These are phyloP conservation scores for Tinamus major DNA, from an alignment of 2,797 vertebrate genomes.

Conservation along the genomic window DNA sequence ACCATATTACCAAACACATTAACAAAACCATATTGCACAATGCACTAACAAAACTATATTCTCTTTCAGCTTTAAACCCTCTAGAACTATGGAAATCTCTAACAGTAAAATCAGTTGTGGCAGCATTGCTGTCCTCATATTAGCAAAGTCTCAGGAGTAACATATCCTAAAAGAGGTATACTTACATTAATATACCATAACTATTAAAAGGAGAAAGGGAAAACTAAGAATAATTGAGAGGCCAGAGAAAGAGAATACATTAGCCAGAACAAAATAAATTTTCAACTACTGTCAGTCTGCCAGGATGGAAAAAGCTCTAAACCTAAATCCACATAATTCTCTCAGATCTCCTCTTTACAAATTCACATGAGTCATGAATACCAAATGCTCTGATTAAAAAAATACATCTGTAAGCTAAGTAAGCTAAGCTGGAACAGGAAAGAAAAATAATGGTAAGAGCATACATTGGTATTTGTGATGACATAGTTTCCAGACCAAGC, in stretches of 20 bases:
- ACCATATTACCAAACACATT: background rate
- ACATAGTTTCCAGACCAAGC: background rate
- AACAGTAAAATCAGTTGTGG: slow-evolving; percentile 4
- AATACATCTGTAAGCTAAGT: slow-evolving; percentile 17
- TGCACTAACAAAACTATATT: background rate
- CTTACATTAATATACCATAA: slow-evolving; percentile 20
- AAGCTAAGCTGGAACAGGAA: background rate
- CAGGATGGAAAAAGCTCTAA: slow-evolving; percentile 45
- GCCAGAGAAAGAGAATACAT: slow-evolving; percentile 25
- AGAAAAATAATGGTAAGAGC: background rate
- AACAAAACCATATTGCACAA: background rate
- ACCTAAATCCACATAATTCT: slow-evolving; percentile 67
- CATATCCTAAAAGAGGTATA: background rate
- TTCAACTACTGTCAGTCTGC: slow-evolving; percentile 17
- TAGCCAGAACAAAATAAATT: slow-evolving; percentile 27
- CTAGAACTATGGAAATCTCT: background rate
- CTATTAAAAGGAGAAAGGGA: slow-evolving; percentile 16
- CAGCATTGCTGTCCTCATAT: background rate
- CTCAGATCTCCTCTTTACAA: slow-evolving; percentile 38
- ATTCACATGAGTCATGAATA: slow-evolving; percentile 56
- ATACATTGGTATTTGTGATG: background rate
- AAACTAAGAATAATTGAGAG: slow-evolving; percentile 28
- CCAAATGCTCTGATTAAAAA: slow-evolving; percentile 31
- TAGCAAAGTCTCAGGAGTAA: background rate
- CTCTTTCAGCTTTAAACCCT: background rate